Percentiles rank a stretch among this genome's conserved stretches.
Conservation (phyloP, 2,888 invertebrate genomes). For the Priocnemis perturbator region DNA sequence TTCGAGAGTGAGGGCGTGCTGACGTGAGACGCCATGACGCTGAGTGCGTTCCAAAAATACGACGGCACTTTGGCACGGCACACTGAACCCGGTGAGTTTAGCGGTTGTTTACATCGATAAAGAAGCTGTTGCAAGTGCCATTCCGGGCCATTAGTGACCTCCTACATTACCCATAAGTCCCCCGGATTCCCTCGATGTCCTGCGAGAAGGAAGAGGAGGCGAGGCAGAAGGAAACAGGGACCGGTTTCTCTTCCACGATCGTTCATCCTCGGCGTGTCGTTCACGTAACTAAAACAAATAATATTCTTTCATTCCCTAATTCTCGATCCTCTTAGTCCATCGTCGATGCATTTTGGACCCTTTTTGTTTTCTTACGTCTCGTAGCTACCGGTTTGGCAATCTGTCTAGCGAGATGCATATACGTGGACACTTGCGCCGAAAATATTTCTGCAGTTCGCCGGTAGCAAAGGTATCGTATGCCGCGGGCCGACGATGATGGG, state of each 20-base stretch:
- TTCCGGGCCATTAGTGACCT: conserved; percentile 62
- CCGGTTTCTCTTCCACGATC: neutral
- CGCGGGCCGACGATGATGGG: no score
- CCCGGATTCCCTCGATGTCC: conserved; percentile 19
- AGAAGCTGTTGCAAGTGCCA: conserved; percentile 62
- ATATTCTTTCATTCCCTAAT: no score
- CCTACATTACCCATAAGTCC: conserved; percentile 42
- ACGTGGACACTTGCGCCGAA: no score
- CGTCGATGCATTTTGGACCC: no score
- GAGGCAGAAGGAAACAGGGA: neutral
- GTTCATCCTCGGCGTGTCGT: neutral
- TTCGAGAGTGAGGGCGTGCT: conserved; percentile 61
- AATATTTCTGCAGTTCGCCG: no score
- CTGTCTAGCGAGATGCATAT: no score
- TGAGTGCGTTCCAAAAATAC: conserved; percentile 70
- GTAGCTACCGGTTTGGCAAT: no score
- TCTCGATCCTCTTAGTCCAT: no score
- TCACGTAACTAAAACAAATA: no score
- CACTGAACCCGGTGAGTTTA: conserved; percentile 57
- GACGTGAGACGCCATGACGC: conserved; percentile 64
- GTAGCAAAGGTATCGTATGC: no score
- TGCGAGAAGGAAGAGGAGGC: neutral
- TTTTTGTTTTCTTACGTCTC: no score
- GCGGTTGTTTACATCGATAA: conserved; percentile 71
- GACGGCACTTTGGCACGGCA: conserved; percentile 65